Evolutionary conservation across 2,797 vertebrate genomes (phyloP).

Genomic region (Micropoecilia bifurca): DNA sequence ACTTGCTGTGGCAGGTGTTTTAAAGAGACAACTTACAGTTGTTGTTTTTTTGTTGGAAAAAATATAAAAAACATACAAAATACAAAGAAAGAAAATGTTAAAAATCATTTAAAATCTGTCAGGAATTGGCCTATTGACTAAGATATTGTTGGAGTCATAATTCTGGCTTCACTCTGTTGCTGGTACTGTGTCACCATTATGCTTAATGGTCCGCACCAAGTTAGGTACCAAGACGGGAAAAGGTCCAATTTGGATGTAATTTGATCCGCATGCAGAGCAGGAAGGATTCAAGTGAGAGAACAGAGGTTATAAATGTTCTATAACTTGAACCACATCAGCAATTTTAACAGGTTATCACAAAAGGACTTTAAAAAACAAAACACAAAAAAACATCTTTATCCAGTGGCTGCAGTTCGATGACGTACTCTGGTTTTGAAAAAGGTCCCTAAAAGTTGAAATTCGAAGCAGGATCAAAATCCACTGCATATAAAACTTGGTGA

Average conservation of each 20-base stretch:
- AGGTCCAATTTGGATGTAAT: background rate
- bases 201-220: background rate
- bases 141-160: constrained; percentile 35
- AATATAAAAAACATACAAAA: constrained; percentile 84
- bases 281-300: background rate
- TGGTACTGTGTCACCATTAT: constrained; percentile 48
- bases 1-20: constrained; percentile 52
- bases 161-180: constrained; percentile 57
- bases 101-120: constrained; percentile 63
- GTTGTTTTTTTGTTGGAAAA: constrained; percentile 53
- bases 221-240: background rate
- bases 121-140: constrained; percentile 60
- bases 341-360: background rate
- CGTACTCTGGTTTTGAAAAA: background rate
- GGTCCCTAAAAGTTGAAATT: background rate
- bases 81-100: constrained; percentile 77
- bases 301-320: background rate
- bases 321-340: background rate
- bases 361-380: background rate
- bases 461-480: background rate
- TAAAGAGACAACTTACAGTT: constrained; percentile 60
- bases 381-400: background rate
- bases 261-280: background rate
- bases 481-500: background rate
- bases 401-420: background rate